Evolutionary conservation across 2,888 invertebrate species (phyloP).

Genomic region (Mylabris sibirica): DNA sequence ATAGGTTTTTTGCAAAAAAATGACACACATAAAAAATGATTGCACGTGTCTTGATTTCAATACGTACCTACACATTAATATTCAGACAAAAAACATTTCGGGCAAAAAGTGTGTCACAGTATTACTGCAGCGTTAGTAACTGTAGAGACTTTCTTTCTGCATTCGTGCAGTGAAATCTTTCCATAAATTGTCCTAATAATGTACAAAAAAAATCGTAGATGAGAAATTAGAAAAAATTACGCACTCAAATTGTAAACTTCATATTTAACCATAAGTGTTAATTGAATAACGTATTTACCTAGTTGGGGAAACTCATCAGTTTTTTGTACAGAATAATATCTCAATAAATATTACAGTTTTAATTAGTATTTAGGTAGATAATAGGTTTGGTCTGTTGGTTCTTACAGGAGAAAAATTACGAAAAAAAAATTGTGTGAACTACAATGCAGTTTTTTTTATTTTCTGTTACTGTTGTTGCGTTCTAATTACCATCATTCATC

Average conservation of each 20-base stretch:
- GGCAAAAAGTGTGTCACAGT: neutral
- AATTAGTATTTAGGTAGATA: neutral
- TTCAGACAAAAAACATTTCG: neutral
- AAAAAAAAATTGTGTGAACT: neutral
- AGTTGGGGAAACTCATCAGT: neutral
- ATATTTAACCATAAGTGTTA: neutral
- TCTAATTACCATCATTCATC: neutral
- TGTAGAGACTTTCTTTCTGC: constrained; percentile 8
- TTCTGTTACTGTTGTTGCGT: neutral
- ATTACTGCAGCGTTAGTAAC: constrained; percentile 6
- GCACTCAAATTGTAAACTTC: neutral
- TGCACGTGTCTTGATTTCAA: neutral
- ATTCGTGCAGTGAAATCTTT: constrained; percentile 11
- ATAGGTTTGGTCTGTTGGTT: constrained; percentile 4
- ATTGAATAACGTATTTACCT: neutral
- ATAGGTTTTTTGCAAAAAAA: neutral
- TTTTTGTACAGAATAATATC: no score
- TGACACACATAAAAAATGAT: neutral
- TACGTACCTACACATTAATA: neutral
- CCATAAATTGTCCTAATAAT: neutral
- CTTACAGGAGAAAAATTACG: neutral
- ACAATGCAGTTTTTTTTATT: constrained; percentile 1
- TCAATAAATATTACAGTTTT: constrained; percentile 2
- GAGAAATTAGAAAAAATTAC: neutral
- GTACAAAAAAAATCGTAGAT: neutral